Conservation (phyloP, 2,797 vertebrate species). For the Chiloscyllium punctatum region DNA sequence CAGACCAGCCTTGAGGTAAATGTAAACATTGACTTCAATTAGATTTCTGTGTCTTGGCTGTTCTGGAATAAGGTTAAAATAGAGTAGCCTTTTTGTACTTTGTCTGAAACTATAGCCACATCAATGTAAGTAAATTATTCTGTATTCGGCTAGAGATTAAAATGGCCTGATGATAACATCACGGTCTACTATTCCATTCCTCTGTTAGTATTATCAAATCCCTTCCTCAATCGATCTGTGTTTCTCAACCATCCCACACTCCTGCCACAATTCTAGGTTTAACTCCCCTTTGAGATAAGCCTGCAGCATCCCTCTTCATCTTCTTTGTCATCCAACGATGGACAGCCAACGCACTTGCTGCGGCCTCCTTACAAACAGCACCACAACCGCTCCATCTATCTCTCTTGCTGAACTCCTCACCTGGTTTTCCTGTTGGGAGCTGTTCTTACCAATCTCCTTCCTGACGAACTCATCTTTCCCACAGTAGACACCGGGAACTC, state of each 20-base stretch:
- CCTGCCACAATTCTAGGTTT: not conserved
- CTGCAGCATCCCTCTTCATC: not conserved
- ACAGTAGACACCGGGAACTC: not conserved
- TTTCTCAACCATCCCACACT: not conserved
- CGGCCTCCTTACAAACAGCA: not conserved
- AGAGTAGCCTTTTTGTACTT: not conserved
- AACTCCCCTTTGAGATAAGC: not conserved
- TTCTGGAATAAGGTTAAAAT: not conserved
- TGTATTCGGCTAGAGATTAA: not conserved
- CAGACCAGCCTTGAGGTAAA: not conserved
- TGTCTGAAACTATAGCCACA: constrained; percentile 6
- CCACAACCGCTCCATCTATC: no score
- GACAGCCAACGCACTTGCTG: not conserved
- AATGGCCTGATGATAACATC: not conserved
- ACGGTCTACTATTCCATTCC: not conserved
- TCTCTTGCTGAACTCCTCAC: not conserved
- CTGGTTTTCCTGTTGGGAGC: no score
- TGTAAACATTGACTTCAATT: not conserved
- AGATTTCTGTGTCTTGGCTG: not conserved
- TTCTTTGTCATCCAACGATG: not conserved
- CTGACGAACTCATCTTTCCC: not conserved
- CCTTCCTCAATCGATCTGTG: not conserved
- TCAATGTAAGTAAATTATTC: not conserved
- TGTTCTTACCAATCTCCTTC: not conserved
- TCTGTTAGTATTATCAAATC: not conserved